A percentile compares a stretch with the other conserved stretches of the same genome.
phyloP scores from a whole-genome alignment of 2,888 invertebrate genomes.

The Clusia tigrina region DNA sequence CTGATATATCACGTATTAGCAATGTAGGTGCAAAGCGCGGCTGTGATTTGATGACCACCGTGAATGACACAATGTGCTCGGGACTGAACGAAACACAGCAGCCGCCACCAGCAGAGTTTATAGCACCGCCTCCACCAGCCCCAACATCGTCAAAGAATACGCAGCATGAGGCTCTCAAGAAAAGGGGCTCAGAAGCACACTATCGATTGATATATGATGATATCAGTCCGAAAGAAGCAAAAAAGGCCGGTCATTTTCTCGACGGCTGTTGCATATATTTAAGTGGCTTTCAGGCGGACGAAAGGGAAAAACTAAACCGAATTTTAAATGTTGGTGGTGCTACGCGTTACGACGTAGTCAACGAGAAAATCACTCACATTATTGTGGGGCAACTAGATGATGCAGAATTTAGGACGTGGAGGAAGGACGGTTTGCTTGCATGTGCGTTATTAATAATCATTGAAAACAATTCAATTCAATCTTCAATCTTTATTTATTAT shows the following conservation, averaged over 20 bases:
- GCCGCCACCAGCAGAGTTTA: background rate
- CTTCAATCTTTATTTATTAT: slow-evolving; percentile 13
- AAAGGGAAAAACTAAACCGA: slow-evolving; percentile 73
- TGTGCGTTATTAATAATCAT: slow-evolving; percentile 24
- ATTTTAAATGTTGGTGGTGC: slow-evolving; percentile 84
- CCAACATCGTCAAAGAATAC: slow-evolving; percentile 34
- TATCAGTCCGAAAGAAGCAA: slow-evolving; percentile 73
- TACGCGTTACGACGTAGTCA: slow-evolving; percentile 78
- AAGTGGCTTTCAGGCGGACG: slow-evolving; percentile 71
- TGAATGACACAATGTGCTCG: slow-evolving; percentile 44
- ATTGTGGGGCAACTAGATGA: slow-evolving; percentile 72
- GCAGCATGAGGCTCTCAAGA: slow-evolving; percentile 40
- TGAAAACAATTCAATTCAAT: background rate
- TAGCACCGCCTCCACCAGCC: background rate
- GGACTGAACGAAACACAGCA: slow-evolving; percentile 31
- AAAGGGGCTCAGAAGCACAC: slow-evolving; percentile 25
- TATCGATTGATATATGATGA: slow-evolving; percentile 48
- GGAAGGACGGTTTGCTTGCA: slow-evolving; percentile 46
- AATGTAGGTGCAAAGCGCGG: slow-evolving; percentile 38
- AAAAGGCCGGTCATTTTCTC: slow-evolving; percentile 80
- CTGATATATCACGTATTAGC: slow-evolving; percentile 60
- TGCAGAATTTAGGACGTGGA: slow-evolving; percentile 64
- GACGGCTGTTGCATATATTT: slow-evolving; percentile 86
- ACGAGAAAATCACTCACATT: slow-evolving; percentile 82
- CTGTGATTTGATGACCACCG: slow-evolving; percentile 45